phyloP scores from a whole-genome alignment of 1,140 invertebrate species.

The Plectrocnemia conspersa region DNA sequence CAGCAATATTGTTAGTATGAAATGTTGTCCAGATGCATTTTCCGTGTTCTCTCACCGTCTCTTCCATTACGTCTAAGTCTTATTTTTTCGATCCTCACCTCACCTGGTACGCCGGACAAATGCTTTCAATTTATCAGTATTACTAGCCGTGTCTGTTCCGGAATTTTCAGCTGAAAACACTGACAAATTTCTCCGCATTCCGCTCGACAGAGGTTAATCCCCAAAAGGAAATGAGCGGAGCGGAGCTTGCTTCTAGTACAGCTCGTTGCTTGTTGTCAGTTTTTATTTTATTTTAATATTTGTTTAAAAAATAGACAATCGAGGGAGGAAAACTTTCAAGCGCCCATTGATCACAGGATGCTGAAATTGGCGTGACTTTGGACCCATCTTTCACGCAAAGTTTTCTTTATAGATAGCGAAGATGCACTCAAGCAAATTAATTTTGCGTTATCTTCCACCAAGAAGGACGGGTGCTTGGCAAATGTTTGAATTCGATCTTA shows the following conservation, averaged over 20 bases:
- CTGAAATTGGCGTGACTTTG: too few species aligned
- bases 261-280: neutral
- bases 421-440: too few species aligned
- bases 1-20: neutral
- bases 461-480: too few species aligned
- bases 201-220: constrained; percentile 30
- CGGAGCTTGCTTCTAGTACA: neutral
- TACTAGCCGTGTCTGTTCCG: constrained; percentile 20
- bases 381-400: too few species aligned
- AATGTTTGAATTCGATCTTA: too few species aligned
- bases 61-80: neutral
- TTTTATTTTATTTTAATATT: constrained; percentile 4
- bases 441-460: too few species aligned
- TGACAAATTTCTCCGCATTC: constrained; percentile 29
- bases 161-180: constrained; percentile 20
- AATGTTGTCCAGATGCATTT: constrained; percentile 20
- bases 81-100: neutral
- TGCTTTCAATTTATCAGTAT: constrained; percentile 33
- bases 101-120: constrained; percentile 10
- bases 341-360: too few species aligned
- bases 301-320: neutral
- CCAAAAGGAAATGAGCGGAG: constrained; percentile 27
- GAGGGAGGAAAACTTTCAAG: too few species aligned
- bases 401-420: too few species aligned
- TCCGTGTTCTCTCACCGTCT: constrained; percentile 12